Base-by-base conservation (phyloP, 2,888 invertebrate genomes). In the Drosophila koepferae region DNA sequence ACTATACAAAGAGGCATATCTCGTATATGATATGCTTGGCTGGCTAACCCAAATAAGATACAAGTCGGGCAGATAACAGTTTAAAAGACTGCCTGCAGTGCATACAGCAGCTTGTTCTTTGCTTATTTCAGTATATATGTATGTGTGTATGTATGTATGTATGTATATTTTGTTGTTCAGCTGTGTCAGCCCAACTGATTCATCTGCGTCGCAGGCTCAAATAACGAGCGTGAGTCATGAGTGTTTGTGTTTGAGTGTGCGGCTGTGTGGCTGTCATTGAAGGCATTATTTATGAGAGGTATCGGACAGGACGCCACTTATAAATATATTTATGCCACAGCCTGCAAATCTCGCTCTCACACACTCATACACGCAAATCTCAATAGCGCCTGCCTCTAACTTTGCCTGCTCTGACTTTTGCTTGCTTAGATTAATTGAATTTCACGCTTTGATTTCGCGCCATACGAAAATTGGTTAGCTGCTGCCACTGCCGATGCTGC, bases 361-460 rank as follows among this genome's bases (percentile, higher is more conserved):
- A 63, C 44, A 63, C 44, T n/a, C 41, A 8, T 7, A 20, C 20
- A 14, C 46, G 28, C 55, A n/a, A 41, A 67, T 40, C 40, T 34
- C 23, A 34, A 20, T 36, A 56, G 43, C 59, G 59, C 60, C 48
- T 2, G 46, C 28, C 28, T 48, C 48, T 28, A n/a, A 48, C 9
- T 48, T 28, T 48, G 16, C 14, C 44, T 53, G 36, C 69, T 8
- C 23, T 49, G 38, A n/a, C 36, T 41, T 40, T 56, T 31, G 48
- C 18, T 75, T 80, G 80, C 72, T 79, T 81, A 89, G 85, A 86
- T 89, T 86, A 89, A 90, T 86, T 86, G 85, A 90, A 86, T 90
- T 89, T 90, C 84, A 86, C 84, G 89, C 89, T 86, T 90, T 86
- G 90, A 86, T 89, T 90, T 90, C 71, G 69, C 69, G 82, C 68